Percentiles rank a stretch among this genome's conserved stretches.
Evolutionary conservation across 2,888 invertebrate species (phyloP).

Genomic region (Mimumesa dahlbomi): DNA sequence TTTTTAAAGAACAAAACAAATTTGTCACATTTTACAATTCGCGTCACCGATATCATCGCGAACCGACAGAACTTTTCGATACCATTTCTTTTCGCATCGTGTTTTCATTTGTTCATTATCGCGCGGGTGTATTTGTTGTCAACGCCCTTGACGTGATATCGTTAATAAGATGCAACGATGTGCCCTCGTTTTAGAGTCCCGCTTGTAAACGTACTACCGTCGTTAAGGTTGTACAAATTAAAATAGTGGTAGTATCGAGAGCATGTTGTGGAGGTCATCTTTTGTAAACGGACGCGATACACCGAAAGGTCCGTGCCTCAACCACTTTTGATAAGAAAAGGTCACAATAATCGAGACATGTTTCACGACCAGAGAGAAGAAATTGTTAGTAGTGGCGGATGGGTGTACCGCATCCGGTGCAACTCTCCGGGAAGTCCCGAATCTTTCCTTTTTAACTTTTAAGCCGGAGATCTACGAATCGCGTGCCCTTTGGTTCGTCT

Average conservation of each 20-base stretch:
- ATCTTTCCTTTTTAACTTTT: slow-evolving; percentile 43
- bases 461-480: slow-evolving; percentile 40
- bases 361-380: too few relatives aligned
- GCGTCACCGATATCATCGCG: too few relatives aligned
- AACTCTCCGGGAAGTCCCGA: slow-evolving; percentile 12
- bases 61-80: too few relatives aligned
- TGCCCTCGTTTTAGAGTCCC: slow-evolving; percentile 21
- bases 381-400: not conserved
- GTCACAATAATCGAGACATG: not conserved
- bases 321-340: not conserved
- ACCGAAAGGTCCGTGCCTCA: not conserved
- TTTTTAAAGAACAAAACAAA: too few relatives aligned
- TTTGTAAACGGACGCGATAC: slow-evolving; percentile 12
- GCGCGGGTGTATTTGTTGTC: too few relatives aligned
- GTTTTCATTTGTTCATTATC: too few relatives aligned
- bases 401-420: slow-evolving; percentile 5
- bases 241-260: slow-evolving; percentile 29
- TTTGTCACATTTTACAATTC: too few relatives aligned
- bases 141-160: too few relatives aligned
- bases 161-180: too few relatives aligned
- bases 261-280: slow-evolving; percentile 5
- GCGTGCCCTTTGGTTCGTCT: slow-evolving; percentile 23
- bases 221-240: slow-evolving; percentile 56
- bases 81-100: too few relatives aligned
- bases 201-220: slow-evolving; percentile 30